A percentile compares a stretch with the other conserved stretches of the same genome.
Conservation (phyloP, 2,888 invertebrate species). For the Chydorus sphaericus region DNA sequence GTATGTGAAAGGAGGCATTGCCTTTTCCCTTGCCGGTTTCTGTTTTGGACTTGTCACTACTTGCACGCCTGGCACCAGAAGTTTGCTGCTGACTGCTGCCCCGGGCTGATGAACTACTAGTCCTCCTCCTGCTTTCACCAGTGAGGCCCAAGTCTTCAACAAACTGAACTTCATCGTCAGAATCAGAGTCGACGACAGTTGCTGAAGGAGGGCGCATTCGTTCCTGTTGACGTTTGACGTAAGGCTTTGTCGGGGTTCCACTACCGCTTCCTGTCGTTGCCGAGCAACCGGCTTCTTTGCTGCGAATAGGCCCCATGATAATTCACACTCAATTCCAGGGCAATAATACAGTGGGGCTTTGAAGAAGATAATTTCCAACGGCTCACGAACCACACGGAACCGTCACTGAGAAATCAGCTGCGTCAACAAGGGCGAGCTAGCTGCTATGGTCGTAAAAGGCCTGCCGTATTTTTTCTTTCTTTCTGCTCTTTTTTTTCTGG, state of each 20-base stretch:
- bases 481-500: neutral
- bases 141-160: neutral
- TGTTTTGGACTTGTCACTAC: neutral
- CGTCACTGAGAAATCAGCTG: too few species aligned
- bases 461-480: neutral
- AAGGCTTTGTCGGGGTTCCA: neutral
- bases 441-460: too few species aligned
- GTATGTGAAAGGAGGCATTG: neutral
- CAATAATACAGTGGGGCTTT: neutral
- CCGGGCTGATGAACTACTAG: neutral
- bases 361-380: too few species aligned
- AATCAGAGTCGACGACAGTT: neutral
- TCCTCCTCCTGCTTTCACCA: neutral
- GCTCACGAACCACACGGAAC: too few species aligned
- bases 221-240: neutral
- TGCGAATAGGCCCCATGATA: neutral
- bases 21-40: constrained; percentile 1
- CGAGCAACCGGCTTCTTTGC: neutral
- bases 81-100: neutral
- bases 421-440: too few species aligned
- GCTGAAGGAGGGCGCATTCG: neutral
- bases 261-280: neutral
- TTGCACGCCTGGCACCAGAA: too few species aligned
- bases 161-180: neutral
- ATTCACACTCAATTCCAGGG: neutral